A percentile compares a stretch with the other conserved stretches of the same genome.
phyloP scores from a whole-genome alignment of 2,888 invertebrate genomes.

The Andrena marginata region DNA sequence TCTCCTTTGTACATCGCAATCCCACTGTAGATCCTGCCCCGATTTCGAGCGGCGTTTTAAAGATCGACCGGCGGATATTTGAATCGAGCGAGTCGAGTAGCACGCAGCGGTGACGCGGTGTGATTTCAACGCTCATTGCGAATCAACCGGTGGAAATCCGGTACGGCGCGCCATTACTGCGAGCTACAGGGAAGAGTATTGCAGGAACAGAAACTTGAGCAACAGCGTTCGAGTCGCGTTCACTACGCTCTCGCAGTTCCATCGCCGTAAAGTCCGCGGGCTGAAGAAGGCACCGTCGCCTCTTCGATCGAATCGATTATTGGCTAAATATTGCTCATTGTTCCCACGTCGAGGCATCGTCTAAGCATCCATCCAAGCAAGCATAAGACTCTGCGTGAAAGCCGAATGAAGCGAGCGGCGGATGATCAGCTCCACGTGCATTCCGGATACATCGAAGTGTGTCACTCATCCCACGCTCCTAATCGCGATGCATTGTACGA shows the following conservation, averaged over 20 bases:
- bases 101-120: conserved; percentile 25
- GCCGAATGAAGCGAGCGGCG: background rate
- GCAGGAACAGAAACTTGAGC: conserved; percentile 13
- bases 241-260: background rate
- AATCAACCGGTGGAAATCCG: conserved; percentile 60
- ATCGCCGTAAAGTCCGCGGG: background rate
- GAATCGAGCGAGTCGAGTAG: conserved; percentile 19
- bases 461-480: conserved; percentile 68
- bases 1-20: background rate
- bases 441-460: conserved; percentile 58
- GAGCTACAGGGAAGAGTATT: conserved; percentile 28
- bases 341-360: conserved; percentile 26
- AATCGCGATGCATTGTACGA: conserved; percentile 67
- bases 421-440: conserved; percentile 60
- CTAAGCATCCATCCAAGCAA: background rate
- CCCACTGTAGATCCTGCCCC: background rate
- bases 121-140: conserved; percentile 54
- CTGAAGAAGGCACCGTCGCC: conserved; percentile 2
- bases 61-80: conserved; percentile 13
- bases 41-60: background rate
- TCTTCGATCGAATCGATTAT: conserved; percentile 19
- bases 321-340: conserved; percentile 35
- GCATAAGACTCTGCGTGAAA: background rate
- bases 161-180: conserved; percentile 37
- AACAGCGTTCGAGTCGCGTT: conserved; percentile 10